These are phyloP conservation scores for Linyphia triangularis DNA, from an alignment of 2,888 invertebrate genomes.

Conservation along the genomic window DNA sequence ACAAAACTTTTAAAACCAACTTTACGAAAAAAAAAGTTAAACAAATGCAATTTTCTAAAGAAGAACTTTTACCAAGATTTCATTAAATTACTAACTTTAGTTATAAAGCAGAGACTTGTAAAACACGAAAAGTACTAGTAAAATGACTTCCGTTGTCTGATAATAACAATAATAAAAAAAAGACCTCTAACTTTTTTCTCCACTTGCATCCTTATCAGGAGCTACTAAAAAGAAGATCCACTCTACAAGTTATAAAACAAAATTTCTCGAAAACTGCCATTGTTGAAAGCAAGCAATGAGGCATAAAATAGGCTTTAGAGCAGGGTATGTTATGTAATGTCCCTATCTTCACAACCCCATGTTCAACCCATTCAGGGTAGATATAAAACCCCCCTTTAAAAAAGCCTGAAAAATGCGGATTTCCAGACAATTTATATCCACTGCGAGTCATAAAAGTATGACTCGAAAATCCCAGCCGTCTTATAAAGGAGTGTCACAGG, in stretches of 20 bases:
- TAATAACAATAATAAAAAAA: too few relatives aligned
- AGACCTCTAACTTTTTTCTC: not conserved
- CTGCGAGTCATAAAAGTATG: constrained; percentile 41
- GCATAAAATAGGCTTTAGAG: constrained; percentile 5
- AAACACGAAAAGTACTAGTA: too few relatives aligned
- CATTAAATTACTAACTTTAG: too few relatives aligned
- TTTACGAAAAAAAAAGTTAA: too few relatives aligned
- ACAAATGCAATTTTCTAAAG: too few relatives aligned
- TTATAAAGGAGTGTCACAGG: not conserved
- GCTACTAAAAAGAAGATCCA: not conserved
- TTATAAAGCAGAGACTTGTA: too few relatives aligned
- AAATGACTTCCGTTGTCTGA: too few relatives aligned
- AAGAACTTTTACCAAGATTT: too few relatives aligned
- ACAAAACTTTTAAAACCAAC: too few relatives aligned
- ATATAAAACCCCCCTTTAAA: not conserved
- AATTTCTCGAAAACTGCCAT: not conserved
- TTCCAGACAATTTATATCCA: constrained; percentile 39
- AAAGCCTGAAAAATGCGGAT: constrained; percentile 34
- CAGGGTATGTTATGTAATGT: not conserved
- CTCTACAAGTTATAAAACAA: not conserved
- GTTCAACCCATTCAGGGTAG: not conserved
- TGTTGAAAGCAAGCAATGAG: not conserved
- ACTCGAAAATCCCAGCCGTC: constrained; percentile 15
- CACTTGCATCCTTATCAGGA: not conserved
- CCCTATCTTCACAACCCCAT: not conserved